Percentiles rank a stretch among this genome's conserved stretches.
These are phyloP conservation scores for Psittacus erithacus DNA, from an alignment of 2,113 vertebrate species.

Conservation along the genomic window DNA sequence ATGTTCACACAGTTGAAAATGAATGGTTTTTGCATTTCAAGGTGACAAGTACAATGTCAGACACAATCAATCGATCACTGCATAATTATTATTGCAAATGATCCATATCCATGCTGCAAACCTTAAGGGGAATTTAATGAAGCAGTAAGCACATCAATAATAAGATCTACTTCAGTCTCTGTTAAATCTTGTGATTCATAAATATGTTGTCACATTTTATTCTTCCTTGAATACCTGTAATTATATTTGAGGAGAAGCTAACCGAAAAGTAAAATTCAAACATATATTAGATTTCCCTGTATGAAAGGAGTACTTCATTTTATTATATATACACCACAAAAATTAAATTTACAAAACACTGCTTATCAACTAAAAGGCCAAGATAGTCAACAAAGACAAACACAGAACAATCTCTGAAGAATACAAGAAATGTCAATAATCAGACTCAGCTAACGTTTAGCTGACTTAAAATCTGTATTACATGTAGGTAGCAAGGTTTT, in stretches of 20 bases:
- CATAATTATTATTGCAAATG: slow-evolving; percentile 90
- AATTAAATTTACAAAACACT: neutral
- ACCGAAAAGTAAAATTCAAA: slow-evolving; percentile 19
- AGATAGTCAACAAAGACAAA: neutral
- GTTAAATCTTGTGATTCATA: slow-evolving; percentile 78
- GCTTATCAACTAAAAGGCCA: neutral
- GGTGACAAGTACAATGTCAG: slow-evolving; percentile 85
- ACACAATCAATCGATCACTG: slow-evolving; percentile 86
- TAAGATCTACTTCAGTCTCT: slow-evolving; percentile 77
- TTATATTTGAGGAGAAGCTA: slow-evolving; percentile 45
- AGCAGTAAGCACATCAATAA: slow-evolving; percentile 85
- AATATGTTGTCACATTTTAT: slow-evolving; percentile 73
- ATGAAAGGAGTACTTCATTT: neutral
- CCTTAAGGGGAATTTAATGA: slow-evolving; percentile 86
- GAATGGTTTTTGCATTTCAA: slow-evolving; percentile 82
- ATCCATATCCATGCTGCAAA: slow-evolving; percentile 82
- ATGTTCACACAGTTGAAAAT: slow-evolving; percentile 68
- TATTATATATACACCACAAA: neutral
- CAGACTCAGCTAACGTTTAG: neutral
- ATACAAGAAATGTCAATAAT: neutral
- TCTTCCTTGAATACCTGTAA: slow-evolving; percentile 61
- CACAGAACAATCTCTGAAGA: neutral
- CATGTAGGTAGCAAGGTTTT: neutral
- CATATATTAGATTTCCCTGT: neutral
- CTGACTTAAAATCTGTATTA: neutral